Conservation (phyloP, 2,797 vertebrate species). For the Oryzias dopingdopingensis region DNA sequence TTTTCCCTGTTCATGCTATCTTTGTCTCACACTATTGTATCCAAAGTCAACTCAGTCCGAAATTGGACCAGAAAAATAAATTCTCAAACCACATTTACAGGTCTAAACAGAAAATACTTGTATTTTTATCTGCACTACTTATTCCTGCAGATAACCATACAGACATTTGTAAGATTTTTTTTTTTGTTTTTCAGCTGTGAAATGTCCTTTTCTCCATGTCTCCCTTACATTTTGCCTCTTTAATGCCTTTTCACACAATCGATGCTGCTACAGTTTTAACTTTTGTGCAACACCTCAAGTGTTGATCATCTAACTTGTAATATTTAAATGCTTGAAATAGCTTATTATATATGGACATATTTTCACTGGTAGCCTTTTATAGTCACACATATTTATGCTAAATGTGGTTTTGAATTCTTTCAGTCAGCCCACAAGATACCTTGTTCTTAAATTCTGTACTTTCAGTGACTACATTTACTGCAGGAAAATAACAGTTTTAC, state of each 20-base stretch:
- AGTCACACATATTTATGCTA: conserved; percentile 20
- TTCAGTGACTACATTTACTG: conserved; percentile 7
- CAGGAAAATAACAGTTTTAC: neutral
- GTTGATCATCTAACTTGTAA: conserved; percentile 36
- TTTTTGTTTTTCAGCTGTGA: conserved; percentile 1
- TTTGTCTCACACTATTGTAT: conserved; percentile 10
- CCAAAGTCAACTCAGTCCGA: neutral
- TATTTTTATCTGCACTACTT: too few relatives aligned
- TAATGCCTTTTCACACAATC: conserved; percentile 36
- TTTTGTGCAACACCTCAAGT: conserved; percentile 48
- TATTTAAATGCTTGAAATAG: conserved; percentile 3
- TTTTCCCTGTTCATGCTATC: neutral
- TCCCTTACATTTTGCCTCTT: conserved; percentile 18
- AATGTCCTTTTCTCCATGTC: neutral
- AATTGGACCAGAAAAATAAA: too few relatives aligned
- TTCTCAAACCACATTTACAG: too few relatives aligned
- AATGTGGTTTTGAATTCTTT: conserved; percentile 53
- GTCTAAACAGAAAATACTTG: too few relatives aligned
- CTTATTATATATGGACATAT: neutral
- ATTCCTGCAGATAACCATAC: too few relatives aligned
- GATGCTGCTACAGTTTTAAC: neutral
- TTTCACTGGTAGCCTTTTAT: conserved; percentile 34
- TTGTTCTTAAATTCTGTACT: conserved; percentile 25
- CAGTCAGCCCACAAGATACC: conserved; percentile 43
- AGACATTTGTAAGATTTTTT: conserved; percentile 1